Conservation (phyloP, 2,113 vertebrate genomes). For the Eptatretus burgeri region DNA sequence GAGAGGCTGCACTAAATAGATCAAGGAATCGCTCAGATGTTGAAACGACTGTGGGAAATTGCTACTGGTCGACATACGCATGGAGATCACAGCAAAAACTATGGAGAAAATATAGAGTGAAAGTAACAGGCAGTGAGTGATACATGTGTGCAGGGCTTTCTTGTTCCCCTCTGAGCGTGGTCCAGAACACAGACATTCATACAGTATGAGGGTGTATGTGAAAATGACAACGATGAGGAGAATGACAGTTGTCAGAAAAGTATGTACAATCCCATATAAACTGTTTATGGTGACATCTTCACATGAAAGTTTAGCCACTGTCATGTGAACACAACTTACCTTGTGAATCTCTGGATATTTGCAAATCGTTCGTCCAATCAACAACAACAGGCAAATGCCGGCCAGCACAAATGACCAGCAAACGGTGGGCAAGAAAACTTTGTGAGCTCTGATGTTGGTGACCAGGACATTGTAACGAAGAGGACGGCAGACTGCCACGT, state of each 20-base stretch:
- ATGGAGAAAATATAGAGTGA: no score
- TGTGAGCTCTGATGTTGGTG: not conserved
- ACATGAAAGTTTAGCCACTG: not conserved
- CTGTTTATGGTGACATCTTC: not conserved
- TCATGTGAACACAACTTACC: not conserved
- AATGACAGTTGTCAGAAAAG: not conserved
- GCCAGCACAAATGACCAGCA: not conserved
- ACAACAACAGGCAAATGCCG: not conserved
- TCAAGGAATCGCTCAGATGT: no score
- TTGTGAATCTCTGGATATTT: slow-evolving; percentile 1
- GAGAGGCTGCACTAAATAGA: no score
- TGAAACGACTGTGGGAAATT: no score
- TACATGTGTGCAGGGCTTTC: no score
- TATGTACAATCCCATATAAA: not conserved
- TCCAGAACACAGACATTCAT: not conserved
- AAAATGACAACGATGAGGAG: not conserved
- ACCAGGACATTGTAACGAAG: slow-evolving; percentile 1
- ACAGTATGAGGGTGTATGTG: not conserved
- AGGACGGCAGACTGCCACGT: not conserved
- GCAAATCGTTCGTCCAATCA: not conserved
- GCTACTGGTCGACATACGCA: no score
- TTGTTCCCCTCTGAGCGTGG: no score
- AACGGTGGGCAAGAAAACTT: not conserved
- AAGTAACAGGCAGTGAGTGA: no score
- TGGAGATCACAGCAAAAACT: no score